Evolutionary conservation across 2,888 invertebrate species (phyloP), one percentile per base, ranked within the genome.

Genomic region (Nebria salina): DNA sequence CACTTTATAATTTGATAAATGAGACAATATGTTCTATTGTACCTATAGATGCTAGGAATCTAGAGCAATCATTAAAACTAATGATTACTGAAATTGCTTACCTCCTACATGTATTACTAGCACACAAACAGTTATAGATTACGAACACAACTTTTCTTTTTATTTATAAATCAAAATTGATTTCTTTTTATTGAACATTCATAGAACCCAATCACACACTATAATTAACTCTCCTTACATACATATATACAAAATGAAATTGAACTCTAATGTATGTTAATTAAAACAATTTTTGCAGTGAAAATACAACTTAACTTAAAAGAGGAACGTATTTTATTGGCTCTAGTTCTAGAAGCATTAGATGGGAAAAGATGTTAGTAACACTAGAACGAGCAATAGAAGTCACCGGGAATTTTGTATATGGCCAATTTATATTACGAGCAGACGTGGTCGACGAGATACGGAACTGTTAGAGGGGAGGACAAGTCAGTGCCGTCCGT

Each of bases 61-160:
- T 54, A 54, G 54, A 54, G 54, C 54, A 54, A 54, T 54, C 54
- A 54, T 54, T 54, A 54, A 54, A 54, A 54, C 54, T 54, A 54
- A 54, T 54, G 54, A 54, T 54, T 54, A 54, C 54, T 54, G 8
- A 13, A 54, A 54, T 54, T 54, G 54, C 54, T 13, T 54, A 13
- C 8, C 54, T 54, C 54, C 54, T 54, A 54, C 54, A 54, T 54
- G 54, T 11, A 11, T 54, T 54, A 11, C 54, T 54, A 7, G 8
- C 54, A 11, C 13, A 54, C 4, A 11, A 54, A 2, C 54, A 13
- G 54, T 13, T 54, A 54, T 54, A 54, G 54, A 54, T 54, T 54
- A 54, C 11, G 13, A 54, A 11, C 13, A 54, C 54, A 54, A 54
- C 54, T 54, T 54, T 54, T 54, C 13, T 13, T 54, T 54, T 54